Conservation (phyloP, 2,797 vertebrate species). For the Trichosurus vulpecula region DNA sequence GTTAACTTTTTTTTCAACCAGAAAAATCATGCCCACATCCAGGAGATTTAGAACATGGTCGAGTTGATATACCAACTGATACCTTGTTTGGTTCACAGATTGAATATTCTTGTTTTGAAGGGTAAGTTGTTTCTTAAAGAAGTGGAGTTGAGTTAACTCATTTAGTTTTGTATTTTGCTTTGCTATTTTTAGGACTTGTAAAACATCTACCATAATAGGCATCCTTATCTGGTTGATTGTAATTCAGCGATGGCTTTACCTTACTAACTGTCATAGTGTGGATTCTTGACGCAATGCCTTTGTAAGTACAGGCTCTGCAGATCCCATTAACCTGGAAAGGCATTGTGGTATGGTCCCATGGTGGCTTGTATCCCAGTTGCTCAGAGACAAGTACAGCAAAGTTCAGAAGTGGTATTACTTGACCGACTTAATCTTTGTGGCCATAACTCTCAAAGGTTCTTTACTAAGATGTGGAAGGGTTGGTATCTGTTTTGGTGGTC, state of each 20-base stretch:
- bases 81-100: constrained; percentile 69
- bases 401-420: neutral
- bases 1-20: constrained; percentile 21
- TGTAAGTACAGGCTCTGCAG: neutral
- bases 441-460: neutral
- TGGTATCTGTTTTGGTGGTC: neutral
- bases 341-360: neutral
- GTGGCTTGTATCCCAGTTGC: neutral
- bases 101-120: constrained; percentile 73
- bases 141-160: neutral
- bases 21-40: constrained; percentile 71
- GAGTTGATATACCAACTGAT: neutral
- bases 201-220: neutral
- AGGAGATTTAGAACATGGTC: constrained; percentile 68
- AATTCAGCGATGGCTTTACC: neutral
- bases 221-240: neutral
- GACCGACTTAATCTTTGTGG: neutral
- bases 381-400: neutral
- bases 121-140: constrained; percentile 71
- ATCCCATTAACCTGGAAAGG: neutral
- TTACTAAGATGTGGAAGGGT: neutral
- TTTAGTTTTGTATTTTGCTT: neutral
- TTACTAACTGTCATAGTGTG: neutral
- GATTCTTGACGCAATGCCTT: neutral
- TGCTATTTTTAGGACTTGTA: neutral